These are phyloP conservation scores for Saccopteryx leptura DNA, from an alignment of 2,113 vertebrate species.

Conservation along the genomic window DNA sequence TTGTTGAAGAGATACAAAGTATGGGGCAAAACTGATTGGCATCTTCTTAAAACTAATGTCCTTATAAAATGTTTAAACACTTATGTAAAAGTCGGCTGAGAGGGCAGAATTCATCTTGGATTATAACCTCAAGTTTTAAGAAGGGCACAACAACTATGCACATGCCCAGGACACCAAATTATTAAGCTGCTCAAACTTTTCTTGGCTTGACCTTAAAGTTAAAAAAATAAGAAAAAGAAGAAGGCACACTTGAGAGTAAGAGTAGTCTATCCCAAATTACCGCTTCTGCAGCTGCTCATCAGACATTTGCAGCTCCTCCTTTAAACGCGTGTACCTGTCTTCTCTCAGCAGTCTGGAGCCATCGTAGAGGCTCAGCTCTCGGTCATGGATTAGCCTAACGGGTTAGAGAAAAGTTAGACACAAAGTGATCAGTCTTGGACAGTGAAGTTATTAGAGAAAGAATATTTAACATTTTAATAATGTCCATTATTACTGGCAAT, in stretches of 20 bases:
- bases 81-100: neutral
- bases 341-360: slow-evolving; percentile 94
- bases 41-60: neutral
- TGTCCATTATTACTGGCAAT: neutral
- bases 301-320: slow-evolving; percentile 92
- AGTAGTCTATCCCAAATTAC: slow-evolving; percentile 80
- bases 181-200: neutral
- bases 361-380: slow-evolving; percentile 96
- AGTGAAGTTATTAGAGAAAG: neutral
- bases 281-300: slow-evolving; percentile 93
- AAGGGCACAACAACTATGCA: neutral
- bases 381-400: slow-evolving; percentile 95
- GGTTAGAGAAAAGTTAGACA: neutral
- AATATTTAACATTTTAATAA: slow-evolving; percentile 4
- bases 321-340: slow-evolving; percentile 94
- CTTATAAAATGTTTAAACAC: neutral
- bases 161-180: neutral
- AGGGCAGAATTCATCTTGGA: neutral
- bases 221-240: neutral
- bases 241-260: neutral
- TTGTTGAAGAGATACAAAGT: neutral
- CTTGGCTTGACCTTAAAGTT: neutral
- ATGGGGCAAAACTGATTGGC: neutral
- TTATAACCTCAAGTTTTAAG: neutral
- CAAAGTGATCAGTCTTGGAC: neutral